phyloP scores from a whole-genome alignment of 2,113 vertebrate genomes.

The Lynx canadensis region DNA sequence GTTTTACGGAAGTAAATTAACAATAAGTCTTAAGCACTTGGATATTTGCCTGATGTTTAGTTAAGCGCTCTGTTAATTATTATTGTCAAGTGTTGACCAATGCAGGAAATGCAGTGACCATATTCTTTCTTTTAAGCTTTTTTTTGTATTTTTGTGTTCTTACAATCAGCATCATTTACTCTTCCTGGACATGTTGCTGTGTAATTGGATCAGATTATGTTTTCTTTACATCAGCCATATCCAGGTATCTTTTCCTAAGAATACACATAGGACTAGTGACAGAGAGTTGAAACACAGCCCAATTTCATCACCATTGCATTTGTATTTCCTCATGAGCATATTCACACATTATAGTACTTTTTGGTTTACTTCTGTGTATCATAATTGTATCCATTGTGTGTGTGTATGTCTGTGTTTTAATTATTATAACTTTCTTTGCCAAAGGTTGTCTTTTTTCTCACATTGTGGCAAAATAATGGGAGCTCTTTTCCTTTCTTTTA shows the following conservation, averaged over 20 bases:
- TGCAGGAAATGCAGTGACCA: neutral
- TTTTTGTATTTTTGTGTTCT: neutral
- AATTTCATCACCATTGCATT: constrained; percentile 45
- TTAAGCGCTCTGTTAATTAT: neutral
- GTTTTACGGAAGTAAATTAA: neutral
- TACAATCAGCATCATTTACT: neutral
- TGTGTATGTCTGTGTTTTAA: neutral
- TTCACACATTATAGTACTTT: neutral
- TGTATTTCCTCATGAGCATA: neutral
- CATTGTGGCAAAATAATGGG: neutral
- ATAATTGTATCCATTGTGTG: neutral
- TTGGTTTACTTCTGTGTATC: neutral
- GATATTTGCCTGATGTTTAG: neutral
- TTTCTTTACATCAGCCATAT: constrained; percentile 71
- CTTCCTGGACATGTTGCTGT: neutral
- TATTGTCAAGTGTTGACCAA: neutral
- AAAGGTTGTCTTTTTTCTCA: neutral
- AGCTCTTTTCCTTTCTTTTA: neutral
- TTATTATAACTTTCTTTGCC: neutral
- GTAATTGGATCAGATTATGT: constrained; percentile 44
- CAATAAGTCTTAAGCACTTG: neutral
- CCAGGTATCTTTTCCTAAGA: neutral
- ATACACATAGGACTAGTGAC: constrained; percentile 6
- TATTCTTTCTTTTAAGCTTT: neutral
- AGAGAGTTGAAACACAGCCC: neutral